Evolutionary conservation across 1,140 invertebrate genomes (phyloP).

Genomic region (Ladona fulva): DNA sequence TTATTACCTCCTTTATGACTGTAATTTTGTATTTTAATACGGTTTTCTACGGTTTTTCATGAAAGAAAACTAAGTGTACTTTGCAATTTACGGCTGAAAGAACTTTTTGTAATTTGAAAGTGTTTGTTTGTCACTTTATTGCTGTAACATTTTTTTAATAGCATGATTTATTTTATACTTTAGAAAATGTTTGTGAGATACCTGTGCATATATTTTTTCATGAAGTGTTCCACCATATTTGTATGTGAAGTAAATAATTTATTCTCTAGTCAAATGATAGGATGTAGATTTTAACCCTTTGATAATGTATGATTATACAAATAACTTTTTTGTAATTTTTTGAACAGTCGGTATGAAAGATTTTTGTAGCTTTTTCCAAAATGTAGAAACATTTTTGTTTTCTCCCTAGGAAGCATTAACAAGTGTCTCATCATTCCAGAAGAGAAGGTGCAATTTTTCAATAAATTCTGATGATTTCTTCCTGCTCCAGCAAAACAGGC

Average conservation of each 20-base stretch:
- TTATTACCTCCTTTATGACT: background rate
- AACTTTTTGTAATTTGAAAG: background rate
- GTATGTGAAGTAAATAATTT: slow-evolving; percentile 2
- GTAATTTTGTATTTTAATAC: slow-evolving; percentile 11
- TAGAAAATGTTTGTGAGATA: slow-evolving; percentile 3
- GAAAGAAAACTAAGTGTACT: background rate
- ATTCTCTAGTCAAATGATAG: background rate
- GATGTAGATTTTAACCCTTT: background rate
- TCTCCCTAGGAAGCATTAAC: background rate
- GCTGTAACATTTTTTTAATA: background rate
- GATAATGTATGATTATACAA: background rate
- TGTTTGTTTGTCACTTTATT: background rate
- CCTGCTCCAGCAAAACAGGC: background rate
- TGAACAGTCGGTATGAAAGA: background rate
- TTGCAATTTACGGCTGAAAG: background rate
- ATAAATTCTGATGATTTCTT: background rate
- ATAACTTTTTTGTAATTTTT: slow-evolving; percentile 5
- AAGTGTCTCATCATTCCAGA: background rate
- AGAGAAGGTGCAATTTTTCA: background rate
- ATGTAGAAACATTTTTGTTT: background rate
- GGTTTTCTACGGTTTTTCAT: background rate
- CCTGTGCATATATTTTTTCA: slow-evolving; percentile 10
- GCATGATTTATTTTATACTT: slow-evolving; percentile 1
- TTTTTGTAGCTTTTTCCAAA: background rate
- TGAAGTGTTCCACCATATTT: slow-evolving; percentile 10